Evolutionary conservation across 2,888 invertebrate genomes (phyloP).

Genomic region (Agriotes lineatus): DNA sequence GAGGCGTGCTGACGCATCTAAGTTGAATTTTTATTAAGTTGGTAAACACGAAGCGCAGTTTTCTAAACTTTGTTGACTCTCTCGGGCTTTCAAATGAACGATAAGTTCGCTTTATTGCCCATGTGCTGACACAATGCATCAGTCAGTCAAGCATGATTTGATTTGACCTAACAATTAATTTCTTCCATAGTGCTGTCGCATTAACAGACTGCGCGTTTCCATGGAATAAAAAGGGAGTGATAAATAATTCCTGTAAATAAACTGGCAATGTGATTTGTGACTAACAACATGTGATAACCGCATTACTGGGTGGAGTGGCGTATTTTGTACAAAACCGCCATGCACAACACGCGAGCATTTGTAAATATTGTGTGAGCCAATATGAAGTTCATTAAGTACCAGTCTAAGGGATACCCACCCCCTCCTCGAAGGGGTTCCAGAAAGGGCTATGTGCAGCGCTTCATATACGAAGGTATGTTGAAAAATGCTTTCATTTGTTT

Average conservation of each 20-base stretch:
- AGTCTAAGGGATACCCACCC: slow-evolving; percentile 30
- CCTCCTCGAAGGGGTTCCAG: slow-evolving; percentile 22
- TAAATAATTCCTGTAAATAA: slow-evolving; percentile 11
- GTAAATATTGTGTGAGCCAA: neutral
- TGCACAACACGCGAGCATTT: neutral
- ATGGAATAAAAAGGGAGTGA: slow-evolving; percentile 24
- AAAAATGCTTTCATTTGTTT: neutral
- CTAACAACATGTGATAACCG: slow-evolving; percentile 35
- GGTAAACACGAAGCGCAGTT: slow-evolving; percentile 12
- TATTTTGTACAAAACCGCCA: neutral
- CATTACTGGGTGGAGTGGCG: neutral
- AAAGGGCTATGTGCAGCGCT: slow-evolving; percentile 28
- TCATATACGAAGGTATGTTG: slow-evolving; percentile 37
- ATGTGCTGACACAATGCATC: slow-evolving; percentile 22
- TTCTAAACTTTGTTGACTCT: slow-evolving; percentile 24
- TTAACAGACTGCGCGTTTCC: slow-evolving; percentile 34
- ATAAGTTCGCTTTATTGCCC: neutral
- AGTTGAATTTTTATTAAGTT: slow-evolving; percentile 18
- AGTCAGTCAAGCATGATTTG: slow-evolving; percentile 17
- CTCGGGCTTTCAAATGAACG: neutral
- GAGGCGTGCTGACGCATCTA: slow-evolving; percentile 24
- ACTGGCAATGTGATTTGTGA: slow-evolving; percentile 26
- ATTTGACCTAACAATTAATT: slow-evolving; percentile 3
- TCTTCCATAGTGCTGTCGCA: slow-evolving; percentile 15
- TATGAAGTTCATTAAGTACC: slow-evolving; percentile 39